These are phyloP conservation scores for Brachionus paranguensis DNA, from an alignment of 1,140 invertebrate species.

Conservation along the genomic window DNA sequence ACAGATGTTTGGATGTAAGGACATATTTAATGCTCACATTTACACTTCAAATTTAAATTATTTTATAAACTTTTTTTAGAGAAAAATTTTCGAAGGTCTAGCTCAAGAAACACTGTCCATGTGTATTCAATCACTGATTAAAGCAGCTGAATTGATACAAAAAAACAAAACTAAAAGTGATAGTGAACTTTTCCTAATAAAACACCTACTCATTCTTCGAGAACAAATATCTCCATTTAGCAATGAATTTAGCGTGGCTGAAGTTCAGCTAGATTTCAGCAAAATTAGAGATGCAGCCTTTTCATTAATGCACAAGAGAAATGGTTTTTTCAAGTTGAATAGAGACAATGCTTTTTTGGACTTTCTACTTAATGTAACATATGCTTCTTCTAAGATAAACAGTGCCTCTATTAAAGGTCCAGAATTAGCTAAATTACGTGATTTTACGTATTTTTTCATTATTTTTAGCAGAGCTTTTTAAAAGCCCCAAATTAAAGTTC, in stretches of 20 bases:
- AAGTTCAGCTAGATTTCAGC: constrained; percentile 83
- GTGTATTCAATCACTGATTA: constrained; percentile 80
- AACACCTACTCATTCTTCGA: constrained; percentile 87
- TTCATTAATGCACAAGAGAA: constrained; percentile 74
- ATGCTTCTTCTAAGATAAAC: not conserved
- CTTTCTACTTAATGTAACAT: constrained; percentile 64
- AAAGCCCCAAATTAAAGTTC: too few species aligned
- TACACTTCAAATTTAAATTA: too few species aligned
- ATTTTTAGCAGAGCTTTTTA: too few species aligned
- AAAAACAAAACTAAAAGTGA: constrained; percentile 65
- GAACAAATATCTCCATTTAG: constrained; percentile 98
- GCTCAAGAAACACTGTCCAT: constrained; percentile 87
- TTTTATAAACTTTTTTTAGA: constrained; percentile 49
- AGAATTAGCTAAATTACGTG: too few species aligned
- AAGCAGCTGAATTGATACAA: constrained; percentile 62
- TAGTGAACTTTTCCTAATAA: constrained; percentile 90
- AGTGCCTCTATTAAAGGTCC: not conserved
- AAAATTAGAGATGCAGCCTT: constrained; percentile 64
- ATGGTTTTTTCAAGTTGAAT: constrained; percentile 75
- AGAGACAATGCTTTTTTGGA: constrained; percentile 84
- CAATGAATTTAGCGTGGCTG: constrained; percentile 85
- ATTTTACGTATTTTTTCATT: too few species aligned
- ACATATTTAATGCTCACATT: not conserved
- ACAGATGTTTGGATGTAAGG: constrained; percentile 79
- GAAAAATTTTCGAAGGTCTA: constrained; percentile 86